These are phyloP conservation scores for Muscicapa striata DNA, from an alignment of 2,797 vertebrate genomes.

Conservation along the genomic window DNA sequence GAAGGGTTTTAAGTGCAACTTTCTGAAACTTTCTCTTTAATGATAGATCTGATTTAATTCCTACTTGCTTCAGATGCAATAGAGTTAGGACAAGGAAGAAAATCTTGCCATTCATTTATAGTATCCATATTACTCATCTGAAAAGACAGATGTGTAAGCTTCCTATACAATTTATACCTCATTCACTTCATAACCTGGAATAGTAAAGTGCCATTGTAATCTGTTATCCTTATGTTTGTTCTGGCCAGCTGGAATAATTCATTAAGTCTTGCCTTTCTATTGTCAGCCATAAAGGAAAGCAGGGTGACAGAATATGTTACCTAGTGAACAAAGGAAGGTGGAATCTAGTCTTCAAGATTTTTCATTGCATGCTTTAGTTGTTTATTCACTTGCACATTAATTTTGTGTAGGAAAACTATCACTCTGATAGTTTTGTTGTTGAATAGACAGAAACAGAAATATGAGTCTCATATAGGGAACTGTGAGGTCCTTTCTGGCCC, in stretches of 20 bases:
- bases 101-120: background rate
- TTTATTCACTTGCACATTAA: background rate
- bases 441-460: background rate
- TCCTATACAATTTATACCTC: background rate
- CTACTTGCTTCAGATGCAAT: background rate
- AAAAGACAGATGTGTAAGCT: background rate
- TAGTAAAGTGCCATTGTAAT: background rate
- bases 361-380: background rate
- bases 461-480: background rate
- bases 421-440: background rate
- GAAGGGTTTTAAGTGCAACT: background rate
- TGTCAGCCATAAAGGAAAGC: background rate
- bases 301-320: background rate
- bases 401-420: background rate
- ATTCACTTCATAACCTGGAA: background rate
- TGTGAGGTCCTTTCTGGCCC: background rate
- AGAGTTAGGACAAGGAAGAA: background rate
- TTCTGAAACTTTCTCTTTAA: background rate
- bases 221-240: background rate
- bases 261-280: background rate
- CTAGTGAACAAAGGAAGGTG: background rate
- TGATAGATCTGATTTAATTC: background rate
- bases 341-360: background rate
- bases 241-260: background rate
- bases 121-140: background rate